Evolutionary conservation across 1,140 invertebrate species (phyloP).

Genomic region (Armadillidium nasatum): DNA sequence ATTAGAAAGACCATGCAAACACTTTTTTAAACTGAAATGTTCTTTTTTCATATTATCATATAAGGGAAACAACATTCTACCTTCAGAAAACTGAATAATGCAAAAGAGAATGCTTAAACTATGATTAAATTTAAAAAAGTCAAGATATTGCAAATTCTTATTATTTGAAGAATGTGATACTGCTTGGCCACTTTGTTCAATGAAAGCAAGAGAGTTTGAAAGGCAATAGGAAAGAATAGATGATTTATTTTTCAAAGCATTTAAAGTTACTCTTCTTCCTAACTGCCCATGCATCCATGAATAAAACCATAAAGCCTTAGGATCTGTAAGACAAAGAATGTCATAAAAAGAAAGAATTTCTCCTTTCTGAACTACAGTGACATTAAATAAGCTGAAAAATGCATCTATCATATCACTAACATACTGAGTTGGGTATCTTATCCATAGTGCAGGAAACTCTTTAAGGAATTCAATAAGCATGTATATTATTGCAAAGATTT

Average conservation of each 20-base stretch:
- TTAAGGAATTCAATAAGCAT: constrained; percentile 35
- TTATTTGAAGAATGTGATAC: background rate
- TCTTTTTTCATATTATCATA: background rate
- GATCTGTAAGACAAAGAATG: constrained; percentile 36
- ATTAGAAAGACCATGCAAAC: background rate
- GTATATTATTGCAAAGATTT: constrained; percentile 31
- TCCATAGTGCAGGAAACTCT: constrained; percentile 40
- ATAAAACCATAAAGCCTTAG: constrained; percentile 37
- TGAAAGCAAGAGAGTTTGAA: constrained; percentile 28
- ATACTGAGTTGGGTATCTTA: constrained; percentile 41
- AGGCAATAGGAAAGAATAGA: constrained; percentile 33
- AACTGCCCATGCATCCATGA: constrained; percentile 41
- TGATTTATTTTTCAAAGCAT: constrained; percentile 37
- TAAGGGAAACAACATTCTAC: constrained; percentile 39
- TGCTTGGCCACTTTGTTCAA: constrained; percentile 24
- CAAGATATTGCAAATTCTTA: constrained; percentile 26
- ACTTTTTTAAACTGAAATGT: background rate
- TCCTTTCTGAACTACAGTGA: constrained; percentile 22
- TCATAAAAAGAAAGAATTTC: constrained; percentile 29
- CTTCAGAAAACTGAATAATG: constrained; percentile 34
- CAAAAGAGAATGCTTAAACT: constrained; percentile 32
- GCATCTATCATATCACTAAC: constrained; percentile 37
- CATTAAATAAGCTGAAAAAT: constrained; percentile 30
- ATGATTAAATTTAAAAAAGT: constrained; percentile 29
- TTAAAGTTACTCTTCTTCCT: constrained; percentile 39